These are phyloP conservation scores for Cyanoliseus patagonus DNA, from an alignment of 2,113 vertebrate species.

Conservation along the genomic window DNA sequence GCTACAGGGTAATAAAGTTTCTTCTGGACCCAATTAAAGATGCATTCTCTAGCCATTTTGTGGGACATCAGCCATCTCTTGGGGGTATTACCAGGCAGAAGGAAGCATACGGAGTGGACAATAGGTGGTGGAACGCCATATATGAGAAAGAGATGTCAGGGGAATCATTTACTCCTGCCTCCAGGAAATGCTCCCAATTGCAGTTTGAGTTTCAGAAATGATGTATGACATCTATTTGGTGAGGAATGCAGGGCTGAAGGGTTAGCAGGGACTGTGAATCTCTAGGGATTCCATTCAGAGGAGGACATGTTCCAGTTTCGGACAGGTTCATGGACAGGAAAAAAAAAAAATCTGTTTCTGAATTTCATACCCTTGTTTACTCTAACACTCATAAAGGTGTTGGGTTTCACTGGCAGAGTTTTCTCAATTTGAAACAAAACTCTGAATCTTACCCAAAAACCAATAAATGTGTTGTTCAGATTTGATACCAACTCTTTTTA, in stretches of 20 bases:
- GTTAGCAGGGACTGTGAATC: constrained; percentile 10
- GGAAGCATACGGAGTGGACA: background rate
- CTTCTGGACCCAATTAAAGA: constrained; percentile 75
- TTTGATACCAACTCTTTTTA: background rate
- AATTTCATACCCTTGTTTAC: background rate
- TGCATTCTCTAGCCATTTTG: constrained; percentile 46
- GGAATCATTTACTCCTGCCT: constrained; percentile 40
- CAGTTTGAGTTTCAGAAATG: constrained; percentile 38
- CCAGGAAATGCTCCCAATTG: constrained; percentile 14
- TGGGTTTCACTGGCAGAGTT: background rate
- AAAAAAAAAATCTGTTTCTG: background rate
- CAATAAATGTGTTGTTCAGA: background rate
- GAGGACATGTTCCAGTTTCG: background rate
- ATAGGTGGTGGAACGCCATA: background rate
- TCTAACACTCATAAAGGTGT: background rate
- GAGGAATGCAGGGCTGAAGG: constrained; percentile 12
- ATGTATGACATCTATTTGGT: constrained; percentile 49
- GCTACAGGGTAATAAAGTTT: constrained; percentile 78
- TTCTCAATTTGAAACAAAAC: background rate
- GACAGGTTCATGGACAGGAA: background rate
- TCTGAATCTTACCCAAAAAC: background rate
- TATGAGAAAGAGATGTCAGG: background rate
- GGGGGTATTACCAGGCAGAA: constrained; percentile 17
- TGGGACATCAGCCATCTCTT: background rate
- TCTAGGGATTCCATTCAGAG: background rate